These are phyloP conservation scores for Esperia sulphurella DNA, from an alignment of 2,888 invertebrate genomes.

Conservation along the genomic window DNA sequence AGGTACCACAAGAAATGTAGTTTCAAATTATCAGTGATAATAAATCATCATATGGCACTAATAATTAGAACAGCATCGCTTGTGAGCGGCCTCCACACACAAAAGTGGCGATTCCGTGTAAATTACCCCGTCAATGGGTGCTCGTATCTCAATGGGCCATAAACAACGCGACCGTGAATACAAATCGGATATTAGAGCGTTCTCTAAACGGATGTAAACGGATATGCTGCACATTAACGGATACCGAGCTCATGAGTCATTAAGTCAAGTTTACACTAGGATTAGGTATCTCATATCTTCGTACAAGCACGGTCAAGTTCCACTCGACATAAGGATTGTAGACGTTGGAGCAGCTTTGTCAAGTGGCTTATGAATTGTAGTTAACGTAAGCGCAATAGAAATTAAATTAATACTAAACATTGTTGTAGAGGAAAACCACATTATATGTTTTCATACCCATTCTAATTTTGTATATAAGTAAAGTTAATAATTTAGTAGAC, in stretches of 20 bases:
- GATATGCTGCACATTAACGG: constrained; percentile 52
- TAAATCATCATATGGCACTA: neutral
- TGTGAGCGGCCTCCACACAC: constrained; percentile 28
- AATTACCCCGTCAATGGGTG: constrained; percentile 63
- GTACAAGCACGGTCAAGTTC: neutral
- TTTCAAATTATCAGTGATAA: neutral
- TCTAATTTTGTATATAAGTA: too few relatives aligned
- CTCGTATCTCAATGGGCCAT: constrained; percentile 70
- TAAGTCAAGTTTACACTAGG: constrained; percentile 4
- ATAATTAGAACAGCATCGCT: constrained; percentile 8
- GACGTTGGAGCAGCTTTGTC: neutral
- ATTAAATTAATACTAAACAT: too few relatives aligned
- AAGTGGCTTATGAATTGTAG: neutral
- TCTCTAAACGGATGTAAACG: constrained; percentile 38
- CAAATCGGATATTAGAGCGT: constrained; percentile 73
- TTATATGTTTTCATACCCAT: too few relatives aligned
- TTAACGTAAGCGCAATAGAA: too few relatives aligned
- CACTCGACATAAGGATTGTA: neutral
- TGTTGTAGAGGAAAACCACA: too few relatives aligned
- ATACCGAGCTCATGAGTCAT: constrained; percentile 37
- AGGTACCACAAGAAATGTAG: too few relatives aligned
- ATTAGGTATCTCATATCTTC: neutral
- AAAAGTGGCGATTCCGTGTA: constrained; percentile 66
- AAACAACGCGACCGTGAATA: constrained; percentile 74
- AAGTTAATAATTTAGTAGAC: too few relatives aligned